Percentiles rank a stretch among this genome's conserved stretches.
Conservation (phyloP, 2,797 vertebrate species). For the Lophura swinhoii region DNA sequence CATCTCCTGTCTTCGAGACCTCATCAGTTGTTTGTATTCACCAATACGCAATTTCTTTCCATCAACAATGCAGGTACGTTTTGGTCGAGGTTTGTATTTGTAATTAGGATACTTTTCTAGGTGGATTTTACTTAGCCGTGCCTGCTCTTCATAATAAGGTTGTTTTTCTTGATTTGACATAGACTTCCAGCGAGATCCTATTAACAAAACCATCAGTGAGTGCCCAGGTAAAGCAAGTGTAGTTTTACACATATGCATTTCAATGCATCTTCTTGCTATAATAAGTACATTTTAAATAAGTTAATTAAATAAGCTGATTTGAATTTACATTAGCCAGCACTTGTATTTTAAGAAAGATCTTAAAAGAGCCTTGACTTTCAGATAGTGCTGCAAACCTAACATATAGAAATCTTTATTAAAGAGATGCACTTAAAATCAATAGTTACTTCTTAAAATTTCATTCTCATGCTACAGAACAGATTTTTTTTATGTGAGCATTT, state of each 20-base stretch:
- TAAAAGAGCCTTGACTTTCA: neutral
- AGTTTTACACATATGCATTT: neutral
- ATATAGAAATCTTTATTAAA: neutral
- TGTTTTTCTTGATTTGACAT: slow-evolving; percentile 99
- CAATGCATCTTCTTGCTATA: neutral
- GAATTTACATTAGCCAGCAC: neutral
- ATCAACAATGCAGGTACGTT: slow-evolving; percentile 99
- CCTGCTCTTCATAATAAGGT: slow-evolving; percentile 98
- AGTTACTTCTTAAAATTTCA: slow-evolving; percentile 7
- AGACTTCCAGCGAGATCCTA: slow-evolving; percentile 97
- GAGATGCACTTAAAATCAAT: neutral
- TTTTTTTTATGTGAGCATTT: neutral
- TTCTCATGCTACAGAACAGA: neutral
- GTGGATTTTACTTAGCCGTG: slow-evolving; percentile 97
- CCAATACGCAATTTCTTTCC: slow-evolving; percentile 98
- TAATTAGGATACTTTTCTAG: slow-evolving; percentile 99
- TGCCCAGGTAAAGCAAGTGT: neutral
- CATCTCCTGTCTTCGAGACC: slow-evolving; percentile 98
- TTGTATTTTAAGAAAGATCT: neutral
- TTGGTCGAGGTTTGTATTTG: slow-evolving; percentile 99
- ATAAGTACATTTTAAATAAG: neutral
- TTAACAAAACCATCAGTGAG: slow-evolving; percentile 36
- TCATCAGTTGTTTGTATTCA: slow-evolving; percentile 99
- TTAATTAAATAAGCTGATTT: neutral
- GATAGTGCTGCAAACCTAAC: neutral